phyloP scores from a whole-genome alignment of 2,113 vertebrate species.

The Aspidoscelis tigris region DNA sequence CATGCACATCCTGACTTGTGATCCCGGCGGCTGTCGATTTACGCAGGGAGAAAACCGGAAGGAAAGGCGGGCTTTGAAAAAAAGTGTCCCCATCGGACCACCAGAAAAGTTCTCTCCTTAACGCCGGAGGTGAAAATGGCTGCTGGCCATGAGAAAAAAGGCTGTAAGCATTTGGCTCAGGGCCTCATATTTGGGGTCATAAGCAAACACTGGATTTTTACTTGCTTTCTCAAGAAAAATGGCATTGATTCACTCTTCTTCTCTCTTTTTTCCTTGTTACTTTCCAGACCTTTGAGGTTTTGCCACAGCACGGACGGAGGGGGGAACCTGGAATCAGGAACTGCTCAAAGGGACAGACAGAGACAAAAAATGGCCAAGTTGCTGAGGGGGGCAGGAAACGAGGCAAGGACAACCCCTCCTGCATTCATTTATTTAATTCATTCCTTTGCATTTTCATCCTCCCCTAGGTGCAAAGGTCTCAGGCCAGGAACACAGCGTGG shows the following conservation, averaged over 20 bases:
- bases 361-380: no score
- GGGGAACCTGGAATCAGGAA: not conserved
- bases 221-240: no score
- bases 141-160: not conserved
- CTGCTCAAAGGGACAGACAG: no score
- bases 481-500: no score
- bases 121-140: not conserved
- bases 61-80: not conserved
- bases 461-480: no score
- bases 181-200: no score
- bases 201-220: not conserved
- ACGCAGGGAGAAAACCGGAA: not conserved
- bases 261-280: not conserved
- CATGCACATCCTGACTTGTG: not conserved
- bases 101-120: not conserved
- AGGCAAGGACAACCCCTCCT: no score
- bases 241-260: not conserved
- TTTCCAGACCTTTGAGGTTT: not conserved
- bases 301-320: not conserved
- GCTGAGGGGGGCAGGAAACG: no score
- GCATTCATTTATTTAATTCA: no score
- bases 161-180: not conserved
- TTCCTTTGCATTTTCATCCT: no score
- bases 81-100: not conserved
- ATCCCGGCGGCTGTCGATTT: not conserved